These are phyloP conservation scores for Amblyteles armatorius DNA, from an alignment of 2,888 invertebrate species.

Conservation along the genomic window DNA sequence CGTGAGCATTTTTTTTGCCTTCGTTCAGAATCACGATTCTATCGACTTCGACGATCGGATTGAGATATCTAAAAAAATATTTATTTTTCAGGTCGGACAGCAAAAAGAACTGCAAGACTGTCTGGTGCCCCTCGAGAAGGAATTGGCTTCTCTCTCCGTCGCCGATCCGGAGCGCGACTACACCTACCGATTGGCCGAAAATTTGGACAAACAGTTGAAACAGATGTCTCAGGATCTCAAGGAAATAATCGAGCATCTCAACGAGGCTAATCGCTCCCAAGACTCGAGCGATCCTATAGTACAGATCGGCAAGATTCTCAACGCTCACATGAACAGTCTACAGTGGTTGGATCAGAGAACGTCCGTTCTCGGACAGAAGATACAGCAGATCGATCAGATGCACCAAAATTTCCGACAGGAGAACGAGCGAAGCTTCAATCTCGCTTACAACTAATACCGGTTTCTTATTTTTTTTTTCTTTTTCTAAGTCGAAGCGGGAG, in stretches of 20 bases:
- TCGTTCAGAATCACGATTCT: not conserved
- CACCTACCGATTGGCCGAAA: conserved; percentile 95
- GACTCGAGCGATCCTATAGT: conserved; percentile 95
- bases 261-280: conserved; percentile 93
- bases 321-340: conserved; percentile 98
- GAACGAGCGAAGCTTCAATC: conserved; percentile 89
- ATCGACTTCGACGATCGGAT: not conserved
- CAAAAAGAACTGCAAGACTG: conserved; percentile 96
- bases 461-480: conserved; percentile 17
- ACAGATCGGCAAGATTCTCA: conserved; percentile 96
- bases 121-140: conserved; percentile 93
- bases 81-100: conserved; percentile 88
- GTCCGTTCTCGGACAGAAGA: conserved; percentile 90
- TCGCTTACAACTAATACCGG: conserved; percentile 85
- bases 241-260: conserved; percentile 97
- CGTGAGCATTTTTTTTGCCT: conserved; percentile 73
- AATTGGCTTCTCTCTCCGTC: conserved; percentile 88
- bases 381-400: conserved; percentile 93
- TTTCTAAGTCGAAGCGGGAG: not conserved
- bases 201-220: conserved; percentile 95
- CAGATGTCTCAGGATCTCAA: conserved; percentile 98
- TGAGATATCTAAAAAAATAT: not conserved
- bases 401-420: conserved; percentile 92
- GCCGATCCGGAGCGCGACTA: conserved; percentile 96
- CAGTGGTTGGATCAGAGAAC: conserved; percentile 97